Conservation (phyloP, 2,113 vertebrate genomes). For the Procavia capensis region DNA sequence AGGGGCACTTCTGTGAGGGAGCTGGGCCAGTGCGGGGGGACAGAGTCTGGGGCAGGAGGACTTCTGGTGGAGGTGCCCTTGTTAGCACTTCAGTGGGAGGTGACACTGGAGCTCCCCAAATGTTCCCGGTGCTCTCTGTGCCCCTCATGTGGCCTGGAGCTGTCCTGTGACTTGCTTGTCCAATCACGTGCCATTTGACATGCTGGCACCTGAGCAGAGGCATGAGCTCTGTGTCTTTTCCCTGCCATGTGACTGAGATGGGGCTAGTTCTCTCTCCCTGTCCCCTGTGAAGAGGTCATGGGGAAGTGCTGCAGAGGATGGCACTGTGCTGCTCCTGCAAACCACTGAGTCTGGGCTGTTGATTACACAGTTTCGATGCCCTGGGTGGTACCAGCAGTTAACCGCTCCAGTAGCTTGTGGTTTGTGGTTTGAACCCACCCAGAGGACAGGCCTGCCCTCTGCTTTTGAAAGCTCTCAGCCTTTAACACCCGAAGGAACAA, state of each 20-base stretch:
- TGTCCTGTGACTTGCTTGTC: neutral
- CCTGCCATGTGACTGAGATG: neutral
- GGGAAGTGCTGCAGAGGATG: neutral
- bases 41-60: accelerated
- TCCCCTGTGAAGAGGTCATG: neutral
- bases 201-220: neutral
- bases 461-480: too few species aligned
- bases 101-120: accelerated
- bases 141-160: too few species aligned
- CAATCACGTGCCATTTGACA: accelerated
- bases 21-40: neutral
- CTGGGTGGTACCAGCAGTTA: too few species aligned
- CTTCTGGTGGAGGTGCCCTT: accelerated
- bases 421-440: too few species aligned
- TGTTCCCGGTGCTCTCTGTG: neutral
- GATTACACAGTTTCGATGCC: too few species aligned
- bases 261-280: neutral
- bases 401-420: too few species aligned
- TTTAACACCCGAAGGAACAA: too few species aligned
- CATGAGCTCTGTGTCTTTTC: neutral
- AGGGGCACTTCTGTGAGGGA: accelerated
- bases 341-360: too few species aligned
- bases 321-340: accelerated
- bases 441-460: too few species aligned
- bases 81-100: neutral